Conservation (phyloP, 2,113 vertebrate genomes). For the Xenopus laevis region DNA sequence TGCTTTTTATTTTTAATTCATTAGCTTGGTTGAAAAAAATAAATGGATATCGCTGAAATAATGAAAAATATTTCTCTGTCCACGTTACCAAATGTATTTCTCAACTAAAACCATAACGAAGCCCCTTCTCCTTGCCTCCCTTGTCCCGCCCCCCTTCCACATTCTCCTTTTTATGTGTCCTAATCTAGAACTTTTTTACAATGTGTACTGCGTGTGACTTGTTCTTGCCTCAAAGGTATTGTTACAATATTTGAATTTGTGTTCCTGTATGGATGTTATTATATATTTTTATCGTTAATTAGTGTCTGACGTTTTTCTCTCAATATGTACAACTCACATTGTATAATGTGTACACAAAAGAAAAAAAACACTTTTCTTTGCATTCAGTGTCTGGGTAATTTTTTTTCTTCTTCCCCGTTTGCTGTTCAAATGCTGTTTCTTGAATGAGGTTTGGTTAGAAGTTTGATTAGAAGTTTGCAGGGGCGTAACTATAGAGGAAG, state of each 20-base stretch:
- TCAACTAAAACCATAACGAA: conserved; percentile 28
- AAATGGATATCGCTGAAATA: conserved; percentile 11
- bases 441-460: not conserved
- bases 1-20: conserved; percentile 32
- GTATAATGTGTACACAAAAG: conserved; percentile 53
- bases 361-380: conserved; percentile 50
- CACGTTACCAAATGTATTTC: conserved; percentile 38
- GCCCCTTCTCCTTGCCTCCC: not conserved
- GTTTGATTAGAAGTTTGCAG: no score
- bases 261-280: conserved; percentile 51
- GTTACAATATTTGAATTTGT: conserved; percentile 52
- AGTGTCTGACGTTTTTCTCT: conserved; percentile 51
- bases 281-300: conserved; percentile 51
- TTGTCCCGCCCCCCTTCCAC: not conserved
- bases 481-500: no score
- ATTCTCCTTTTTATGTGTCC: conserved; percentile 19
- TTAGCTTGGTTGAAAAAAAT: conserved; percentile 35
- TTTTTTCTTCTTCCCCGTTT: not conserved
- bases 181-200: conserved; percentile 46
- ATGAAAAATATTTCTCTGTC: conserved; percentile 36
- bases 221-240: conserved; percentile 54
- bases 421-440: not conserved
- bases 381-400: conserved; percentile 13
- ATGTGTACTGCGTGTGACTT: conserved; percentile 50
- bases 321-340: conserved; percentile 55